Base-by-base conservation (phyloP, 2,797 vertebrate species). In the Sebastes trivittatus region DNA sequence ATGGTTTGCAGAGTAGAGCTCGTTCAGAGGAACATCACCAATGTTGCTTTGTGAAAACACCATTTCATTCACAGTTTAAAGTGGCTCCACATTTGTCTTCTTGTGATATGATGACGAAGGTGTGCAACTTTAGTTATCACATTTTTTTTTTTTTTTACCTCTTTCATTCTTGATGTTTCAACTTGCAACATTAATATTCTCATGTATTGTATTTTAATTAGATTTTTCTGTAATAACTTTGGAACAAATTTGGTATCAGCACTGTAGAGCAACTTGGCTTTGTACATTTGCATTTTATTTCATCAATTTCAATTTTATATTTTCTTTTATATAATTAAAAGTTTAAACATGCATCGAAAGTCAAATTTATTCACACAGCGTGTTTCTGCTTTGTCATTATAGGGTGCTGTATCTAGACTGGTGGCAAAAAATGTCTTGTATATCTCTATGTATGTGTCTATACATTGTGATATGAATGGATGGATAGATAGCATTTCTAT, bases 241-340 rank as follows among this genome's bases (percentile, higher is more conserved):
- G 9, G 3, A 46, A 8, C 7, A 25, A 49, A 62, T 36, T 13
- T 34, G 11, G 5, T 23, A 54, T 73, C 18, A 18, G 29, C 34
- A 5, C 25, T 32, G 10, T 11, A 36, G 18, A 70, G 30, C 11
- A 25, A 27, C 38, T 52, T 25, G 8, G 30, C 27, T 64, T 46
- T 81, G 72, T 38, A 29, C 23, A 80, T 77, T 32, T 30, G 32
- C 54, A 67, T 71, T 74, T 56, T 10, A 69, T 76, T 68, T 55
- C 67, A 49, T 18, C 18, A 2, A 20, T 49, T 49, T 20, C 1
- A 1, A 49, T 49, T 58, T 25, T 58, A 5, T 69, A 49, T 49
- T 49, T 25, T 69, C 7, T 63, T 60, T 54, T 16, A 20, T 62
- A 14, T 46, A 18, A 56, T 25, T 11, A 63, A 66, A 67, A 4